A percentile compares a stretch with the other conserved stretches of the same genome.
Evolutionary conservation across 2,113 vertebrate species (phyloP).

Genomic region (Edolisoma coerulescens): DNA sequence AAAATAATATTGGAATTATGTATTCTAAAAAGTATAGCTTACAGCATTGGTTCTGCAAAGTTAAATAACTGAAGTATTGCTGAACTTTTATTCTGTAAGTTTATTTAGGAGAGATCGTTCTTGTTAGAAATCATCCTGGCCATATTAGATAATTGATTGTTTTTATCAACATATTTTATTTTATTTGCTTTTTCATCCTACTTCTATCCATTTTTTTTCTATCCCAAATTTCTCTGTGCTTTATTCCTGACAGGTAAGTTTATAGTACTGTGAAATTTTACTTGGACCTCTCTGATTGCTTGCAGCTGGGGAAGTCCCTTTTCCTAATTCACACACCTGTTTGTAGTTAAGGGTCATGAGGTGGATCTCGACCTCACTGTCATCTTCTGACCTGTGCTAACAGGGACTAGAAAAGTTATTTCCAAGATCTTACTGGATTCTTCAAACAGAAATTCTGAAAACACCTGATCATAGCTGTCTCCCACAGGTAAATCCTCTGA

Average conservation of each 20-base stretch:
- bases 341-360: not conserved
- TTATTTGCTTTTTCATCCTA: not conserved
- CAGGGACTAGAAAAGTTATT: not conserved
- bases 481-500: not conserved
- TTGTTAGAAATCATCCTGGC: not conserved
- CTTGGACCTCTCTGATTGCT: not conserved
- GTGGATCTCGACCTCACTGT: not conserved
- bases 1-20: not conserved
- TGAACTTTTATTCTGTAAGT: not conserved
- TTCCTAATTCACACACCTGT: not conserved
- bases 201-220: not conserved
- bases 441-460: not conserved
- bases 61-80: not conserved
- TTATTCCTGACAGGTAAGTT: not conserved
- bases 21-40: not conserved
- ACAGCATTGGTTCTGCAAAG: not conserved
- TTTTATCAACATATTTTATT: not conserved
- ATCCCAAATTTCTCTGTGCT: not conserved
- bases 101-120: not conserved
- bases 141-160: fast-evolving
- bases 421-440: not conserved
- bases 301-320: not conserved
- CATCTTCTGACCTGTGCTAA: not conserved
- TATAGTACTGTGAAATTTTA: not conserved
- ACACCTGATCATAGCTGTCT: not conserved